Conservation (phyloP, 2,797 vertebrate genomes). For the Phataginus tricuspis region DNA sequence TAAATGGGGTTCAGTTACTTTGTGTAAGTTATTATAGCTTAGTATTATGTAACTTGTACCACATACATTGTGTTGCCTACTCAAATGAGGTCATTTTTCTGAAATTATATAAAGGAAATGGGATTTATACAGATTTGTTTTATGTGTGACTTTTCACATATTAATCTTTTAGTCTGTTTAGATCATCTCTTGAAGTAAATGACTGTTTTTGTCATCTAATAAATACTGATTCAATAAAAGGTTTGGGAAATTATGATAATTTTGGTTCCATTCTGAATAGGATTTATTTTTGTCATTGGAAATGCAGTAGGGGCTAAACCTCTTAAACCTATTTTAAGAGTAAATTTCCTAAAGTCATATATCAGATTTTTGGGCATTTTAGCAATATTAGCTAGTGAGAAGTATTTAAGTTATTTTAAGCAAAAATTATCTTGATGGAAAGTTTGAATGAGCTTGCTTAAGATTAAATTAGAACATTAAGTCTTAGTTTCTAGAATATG, state of each 20-base stretch:
- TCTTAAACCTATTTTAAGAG: conserved; percentile 46
- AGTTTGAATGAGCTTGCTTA: conserved; percentile 45
- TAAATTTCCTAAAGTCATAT: conserved; percentile 22
- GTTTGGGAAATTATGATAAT: neutral
- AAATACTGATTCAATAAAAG: neutral
- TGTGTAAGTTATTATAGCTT: neutral
- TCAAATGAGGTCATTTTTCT: neutral
- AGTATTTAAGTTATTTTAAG: conserved; percentile 43
- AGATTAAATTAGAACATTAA: conserved; percentile 35
- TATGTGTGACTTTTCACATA: conserved; percentile 25
- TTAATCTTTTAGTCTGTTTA: conserved; percentile 37
- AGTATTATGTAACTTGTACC: neutral
- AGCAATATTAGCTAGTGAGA: neutral
- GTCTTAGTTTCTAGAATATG: conserved; percentile 32
- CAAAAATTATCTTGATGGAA: conserved; percentile 35
- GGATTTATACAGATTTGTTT: conserved; percentile 35
- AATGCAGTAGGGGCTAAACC: neutral
- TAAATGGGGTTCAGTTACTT: neutral
- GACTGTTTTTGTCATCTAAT: conserved; percentile 26
- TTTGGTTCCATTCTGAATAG: conserved; percentile 5
- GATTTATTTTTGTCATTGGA: conserved; percentile 50
- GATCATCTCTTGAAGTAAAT: conserved; percentile 11
- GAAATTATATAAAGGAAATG: neutral
- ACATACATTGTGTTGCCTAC: neutral
- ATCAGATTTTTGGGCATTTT: neutral